Base-by-base conservation (phyloP, 1,140 invertebrate species). In the Cotesia glomerata region DNA sequence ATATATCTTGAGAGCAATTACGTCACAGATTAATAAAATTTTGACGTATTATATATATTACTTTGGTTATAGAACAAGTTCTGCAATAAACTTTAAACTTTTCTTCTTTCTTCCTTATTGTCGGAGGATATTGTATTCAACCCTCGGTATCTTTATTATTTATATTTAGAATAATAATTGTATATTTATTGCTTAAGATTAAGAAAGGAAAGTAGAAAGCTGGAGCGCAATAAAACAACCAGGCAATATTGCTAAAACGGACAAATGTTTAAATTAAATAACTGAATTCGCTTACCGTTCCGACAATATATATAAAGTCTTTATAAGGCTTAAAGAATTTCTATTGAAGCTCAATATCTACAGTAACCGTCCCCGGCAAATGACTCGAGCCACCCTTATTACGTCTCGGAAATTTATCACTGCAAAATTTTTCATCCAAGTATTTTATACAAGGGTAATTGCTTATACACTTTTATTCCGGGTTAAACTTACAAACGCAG, bases 381-480 rank as follows among this genome's bases (percentile, higher is more conserved):
- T 82, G 80, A 82, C 80, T 82, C 77, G 77, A 82, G 77, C 81
- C 80, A 80, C 80, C 80, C 80, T 82, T 82, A 82, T 82, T 82
- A 82, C 80, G 68, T 63, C 45, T 52, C 34, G 72, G 78, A 71
- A 80, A 82, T 82, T 82, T 82, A 82, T 82, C 78, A 81, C 80
- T 70, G 76, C 78, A 82, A 81, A 45, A 45, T 45, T 45, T 45
- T 82, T 82, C 79, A 79, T 58, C 65, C 56, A 75, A 81, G 80
- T 81, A 81, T 82, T 81, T 82, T 82, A 82, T 71, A 73, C 77
- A 74, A 26, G 45, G 75, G 81, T 82, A 81, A 82, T 82, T 82
- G 80, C 78, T 18, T 16, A 45, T 7, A 11, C 11, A 45, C 39
- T 9, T 7, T 45, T 45, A 45, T 45, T 26, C 26, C 26, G 26